Evolutionary conservation across 2,888 invertebrate genomes (phyloP).

Genomic region (Operophtera brumata): DNA sequence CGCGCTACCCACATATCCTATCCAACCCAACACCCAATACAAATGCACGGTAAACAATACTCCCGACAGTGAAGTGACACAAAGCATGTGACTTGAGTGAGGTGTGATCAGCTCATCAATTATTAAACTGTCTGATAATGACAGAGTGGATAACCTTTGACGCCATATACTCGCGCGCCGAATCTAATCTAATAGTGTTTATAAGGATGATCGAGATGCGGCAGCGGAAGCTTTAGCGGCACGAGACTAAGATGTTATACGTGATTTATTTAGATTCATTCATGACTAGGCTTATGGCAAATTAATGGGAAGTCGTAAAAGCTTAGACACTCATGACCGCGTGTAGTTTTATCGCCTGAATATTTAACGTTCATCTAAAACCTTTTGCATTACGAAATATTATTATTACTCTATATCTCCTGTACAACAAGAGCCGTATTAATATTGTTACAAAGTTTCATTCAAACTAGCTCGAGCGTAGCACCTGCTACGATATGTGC

Average conservation of each 20-base stretch:
- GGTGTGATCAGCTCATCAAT: neutral
- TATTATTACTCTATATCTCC: neutral
- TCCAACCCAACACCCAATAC: constrained; percentile 21
- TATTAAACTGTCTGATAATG: neutral
- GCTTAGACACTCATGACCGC: constrained; percentile 11
- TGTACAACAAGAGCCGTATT: neutral
- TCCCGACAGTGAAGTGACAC: constrained; percentile 28
- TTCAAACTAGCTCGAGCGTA: constrained; percentile 46
- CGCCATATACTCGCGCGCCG: constrained; percentile 17
- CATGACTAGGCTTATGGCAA: constrained; percentile 11
- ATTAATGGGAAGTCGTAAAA: constrained; percentile 16
- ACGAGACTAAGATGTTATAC: neutral
- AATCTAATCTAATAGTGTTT: constrained; percentile 11
- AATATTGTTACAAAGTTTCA: constrained; percentile 43
- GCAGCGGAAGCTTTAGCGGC: neutral
- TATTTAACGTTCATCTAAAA: constrained; percentile 11
- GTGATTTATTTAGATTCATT: constrained; percentile 15
- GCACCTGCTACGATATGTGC: constrained; percentile 49
- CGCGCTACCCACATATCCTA: constrained; percentile 36
- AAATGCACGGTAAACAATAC: constrained; percentile 27
- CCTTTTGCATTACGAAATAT: constrained; percentile 1
- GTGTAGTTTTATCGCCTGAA: constrained; percentile 15
- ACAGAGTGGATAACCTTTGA: constrained; percentile 27
- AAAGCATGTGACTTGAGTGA: constrained; percentile 18
- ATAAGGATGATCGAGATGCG: constrained; percentile 1